Base-by-base conservation (phyloP, 2,888 invertebrate genomes). In the Leptopilina syphax region DNA sequence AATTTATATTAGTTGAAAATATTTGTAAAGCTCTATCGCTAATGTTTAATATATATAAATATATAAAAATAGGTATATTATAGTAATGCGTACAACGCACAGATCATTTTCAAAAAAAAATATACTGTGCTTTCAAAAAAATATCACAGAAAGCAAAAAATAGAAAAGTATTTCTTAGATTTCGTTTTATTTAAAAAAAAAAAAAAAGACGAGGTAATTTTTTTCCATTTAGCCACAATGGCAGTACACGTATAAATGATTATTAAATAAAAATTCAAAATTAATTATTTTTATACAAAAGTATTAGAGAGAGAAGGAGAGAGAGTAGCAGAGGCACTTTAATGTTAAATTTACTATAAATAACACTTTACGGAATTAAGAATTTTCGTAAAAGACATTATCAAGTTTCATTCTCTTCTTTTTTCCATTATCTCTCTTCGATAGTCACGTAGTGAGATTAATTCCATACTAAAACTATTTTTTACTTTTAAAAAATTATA, bases 201-300 rank as follows among this genome's bases (percentile, higher is more conserved):
- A 70, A 9, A 12, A 7, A 70, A 70, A 9, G 70, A 24, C 10
- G 3, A 54, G 18, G 70, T 66, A 66, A 6, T 70, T 70, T 70
- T 70, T 27, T 70, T 18, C 18, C 24, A 24, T 63, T 63, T 24
- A 7, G 63, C 63, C 63, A 9, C 24, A 63, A 63, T 70, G 70
- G 54, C 54, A 50, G 50, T 50, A 70, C 50, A 70, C 68, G 13
- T 67, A 44, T 44, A 44, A 44, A 67, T 1, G 47, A 70, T 70
- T 70, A 10, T 50, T 27, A 18, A 27, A 24, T 27, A 27, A 54
- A 70, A 27, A 70, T 70, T 54, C 70, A 70, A 70, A 70, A 70
- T 70, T 70, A 70, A 24, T 70, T 70, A 70, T 70, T 70, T 70
- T 70, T 70, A 70, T 70, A 70, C 54, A 27, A 54, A 70, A 54